A percentile compares a stretch with the other conserved stretches of the same genome.
Conservation (phyloP, 1,140 invertebrate species). For the Drosophila pallidifrons region DNA sequence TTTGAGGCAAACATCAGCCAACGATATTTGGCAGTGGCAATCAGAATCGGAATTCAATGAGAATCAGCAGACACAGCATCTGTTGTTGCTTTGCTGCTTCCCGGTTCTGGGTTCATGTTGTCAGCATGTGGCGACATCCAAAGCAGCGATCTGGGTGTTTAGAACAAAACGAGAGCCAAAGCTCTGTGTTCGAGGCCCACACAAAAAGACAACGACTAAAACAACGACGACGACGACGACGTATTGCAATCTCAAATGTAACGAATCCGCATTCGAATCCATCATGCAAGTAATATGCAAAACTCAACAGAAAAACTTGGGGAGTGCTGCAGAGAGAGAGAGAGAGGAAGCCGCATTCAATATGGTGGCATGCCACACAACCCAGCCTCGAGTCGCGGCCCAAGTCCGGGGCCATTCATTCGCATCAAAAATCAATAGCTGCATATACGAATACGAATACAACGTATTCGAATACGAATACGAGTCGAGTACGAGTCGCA, state of each 20-base stretch:
- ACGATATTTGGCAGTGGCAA: slow-evolving; percentile 39
- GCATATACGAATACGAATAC: slow-evolving; percentile 15
- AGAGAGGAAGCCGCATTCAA: slow-evolving; percentile 18
- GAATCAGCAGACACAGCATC: no score
- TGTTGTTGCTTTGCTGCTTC: slow-evolving; percentile 36
- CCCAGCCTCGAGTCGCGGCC: background rate
- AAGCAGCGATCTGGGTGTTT: slow-evolving; percentile 21
- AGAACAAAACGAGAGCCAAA: slow-evolving; percentile 9
- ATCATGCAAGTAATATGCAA: slow-evolving; percentile 81
- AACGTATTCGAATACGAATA: background rate
- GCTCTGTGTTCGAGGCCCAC: slow-evolving; percentile 58
- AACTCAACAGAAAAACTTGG: slow-evolving; percentile 32
- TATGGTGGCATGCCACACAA: slow-evolving; percentile 17
- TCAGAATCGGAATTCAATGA: slow-evolving; percentile 9
- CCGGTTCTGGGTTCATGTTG: slow-evolving; percentile 49
- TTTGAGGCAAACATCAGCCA: slow-evolving; percentile 14
- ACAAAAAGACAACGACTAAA: slow-evolving; percentile 47
- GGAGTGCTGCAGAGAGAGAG: background rate
- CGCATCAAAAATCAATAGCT: slow-evolving; percentile 67
- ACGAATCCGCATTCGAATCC: slow-evolving; percentile 72
- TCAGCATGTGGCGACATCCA: slow-evolving; percentile 50
- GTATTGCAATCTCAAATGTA: slow-evolving; percentile 44
- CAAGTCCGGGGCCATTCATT: slow-evolving; percentile 50
- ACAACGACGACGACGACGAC: slow-evolving; percentile 22
- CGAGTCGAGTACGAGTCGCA: slow-evolving; percentile 47